Evolutionary conservation across 2,797 vertebrate species (phyloP), one percentile per base, ranked within the genome.

Genomic region (Argya squamiceps): DNA sequence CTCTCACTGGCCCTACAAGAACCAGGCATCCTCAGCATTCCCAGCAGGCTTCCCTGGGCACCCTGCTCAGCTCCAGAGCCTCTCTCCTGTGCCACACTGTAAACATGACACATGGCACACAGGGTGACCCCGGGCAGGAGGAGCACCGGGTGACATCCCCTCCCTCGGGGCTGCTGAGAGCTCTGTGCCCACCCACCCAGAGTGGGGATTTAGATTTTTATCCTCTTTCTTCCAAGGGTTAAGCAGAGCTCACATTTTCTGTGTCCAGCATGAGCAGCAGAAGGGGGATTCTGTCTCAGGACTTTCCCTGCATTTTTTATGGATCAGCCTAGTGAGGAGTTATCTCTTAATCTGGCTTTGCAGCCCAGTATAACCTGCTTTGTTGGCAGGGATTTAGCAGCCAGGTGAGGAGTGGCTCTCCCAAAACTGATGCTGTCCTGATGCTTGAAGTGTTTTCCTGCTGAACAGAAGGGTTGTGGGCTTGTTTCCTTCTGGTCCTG

Each of bases 281-380:
- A 64, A 75, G 58, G 65, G 46, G 36, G 49, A 63, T 94, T 91
- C 47, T 84, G 67, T 41, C 36, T 59, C 5, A 9, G 64, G 75
- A 93, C 96, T 97, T 93, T 96, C 87, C 60, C 91, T 88, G 78
- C 32, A 12, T 82, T 76, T 89, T 55, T 34, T 37, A 20, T 87
- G 49, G 68, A 56, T 34, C 34, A 52, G 75, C 71, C 71, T 82
- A 11, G 2, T 0, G 12, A 63, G 84, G 81, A 77, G 44, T 93
- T 96, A 84, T 30, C 91, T 37, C 21, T 62, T 94, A 93, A 94
- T 91, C 94, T 92, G 84, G 78, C 52, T 96, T 91, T 92, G 74
- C 59, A 84, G 87, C 70, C 87, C 47, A 30, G 67, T 44, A 69
- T 93, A 82, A 79, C 59, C 95, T 76, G 75, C 89, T 89, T 49